phyloP scores from a whole-genome alignment of 2,888 invertebrate genomes.

The Hecatera dysodea region DNA sequence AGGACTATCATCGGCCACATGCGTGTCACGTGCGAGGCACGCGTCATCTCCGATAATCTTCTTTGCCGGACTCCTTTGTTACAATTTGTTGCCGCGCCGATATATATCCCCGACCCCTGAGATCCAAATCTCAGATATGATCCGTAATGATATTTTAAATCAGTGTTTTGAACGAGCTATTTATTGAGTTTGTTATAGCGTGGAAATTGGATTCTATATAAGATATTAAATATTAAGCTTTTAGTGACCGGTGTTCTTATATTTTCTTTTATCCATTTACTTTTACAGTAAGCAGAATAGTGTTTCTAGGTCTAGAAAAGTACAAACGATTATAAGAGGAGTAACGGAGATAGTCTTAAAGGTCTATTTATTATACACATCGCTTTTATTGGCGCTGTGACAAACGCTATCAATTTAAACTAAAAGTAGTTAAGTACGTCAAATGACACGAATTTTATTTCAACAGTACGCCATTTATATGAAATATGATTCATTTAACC shows the following conservation, averaged over 20 bases:
- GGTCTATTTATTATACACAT: background rate
- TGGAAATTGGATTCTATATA: conserved; percentile 50
- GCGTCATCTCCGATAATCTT: conserved; percentile 89
- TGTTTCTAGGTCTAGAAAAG: too few species aligned
- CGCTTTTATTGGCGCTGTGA: background rate
- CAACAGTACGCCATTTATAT: conserved; percentile 53
- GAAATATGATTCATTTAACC: conserved; percentile 63
- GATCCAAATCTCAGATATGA: conserved; percentile 87
- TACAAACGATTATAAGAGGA: background rate
- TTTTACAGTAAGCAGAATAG: background rate
- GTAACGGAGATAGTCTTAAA: background rate
- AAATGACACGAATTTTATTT: conserved; percentile 42
- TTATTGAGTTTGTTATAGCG: conserved; percentile 75
- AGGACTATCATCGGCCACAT: conserved; percentile 82
- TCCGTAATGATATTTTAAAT: conserved; percentile 90
- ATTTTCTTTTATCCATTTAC: background rate
- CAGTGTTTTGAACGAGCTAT: conserved; percentile 81
- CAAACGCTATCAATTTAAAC: conserved; percentile 25
- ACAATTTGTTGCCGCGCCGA: conserved; percentile 88
- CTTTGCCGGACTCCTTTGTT: conserved; percentile 89
- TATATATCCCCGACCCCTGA: conserved; percentile 80
- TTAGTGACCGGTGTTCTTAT: background rate
- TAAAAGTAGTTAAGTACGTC: conserved; percentile 28
- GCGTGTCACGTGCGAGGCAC: conserved; percentile 87
- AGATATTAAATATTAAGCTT: background rate